Base-by-base conservation (phyloP, 2,888 invertebrate species). In the Micoletzkya japonica region DNA sequence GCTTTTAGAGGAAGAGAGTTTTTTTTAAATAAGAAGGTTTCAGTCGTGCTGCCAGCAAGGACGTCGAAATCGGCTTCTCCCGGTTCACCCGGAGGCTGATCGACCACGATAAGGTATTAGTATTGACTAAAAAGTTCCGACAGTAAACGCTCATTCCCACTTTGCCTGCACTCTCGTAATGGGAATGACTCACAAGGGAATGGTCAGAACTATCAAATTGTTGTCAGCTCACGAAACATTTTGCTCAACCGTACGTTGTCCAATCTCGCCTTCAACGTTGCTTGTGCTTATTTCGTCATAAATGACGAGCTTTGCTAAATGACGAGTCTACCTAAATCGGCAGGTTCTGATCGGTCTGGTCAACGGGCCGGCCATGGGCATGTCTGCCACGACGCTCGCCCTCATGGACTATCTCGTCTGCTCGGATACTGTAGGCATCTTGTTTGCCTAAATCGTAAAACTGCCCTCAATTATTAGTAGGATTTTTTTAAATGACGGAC, bases 301-400 rank as follows among this genome's bases (percentile, higher is more conserved):
- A n/a, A n/a, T n/a, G n/a, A n/a, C n/a, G n/a, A n/a, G n/a, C n/a
- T n/a, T n/a, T n/a, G n/a, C n/a, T n/a, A n/a, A n/a, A n/a, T n/a
- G n/a, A n/a, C n/a, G n/a, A n/a, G n/a, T n/a, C n/a, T n/a, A n/a
- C n/a, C n/a, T n/a, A 44, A 44, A 14, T 44, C n/a, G n/a, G n/a
- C 54, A 54, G 36, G 54, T 66, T 4, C 52, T 66, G 2, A 28
- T 66, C 20, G 64, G 64, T 0, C 37, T 66, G 0, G 64, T 66
- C 7, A 66, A 66, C 37, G 64, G 64, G n/a, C 64, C 64, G 0
- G 64, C 64, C 6, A 54, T 66, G 54, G 64, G 64, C 24, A 66
- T 66, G 54, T 24, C 37, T 28, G 64, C 64, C 3, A 66, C 64
- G 0, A 66, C 64, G 26, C 64, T 66, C n/a, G 64, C 26, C 20